phyloP scores from a whole-genome alignment of 2,113 vertebrate genomes.

The Castor canadensis region DNA sequence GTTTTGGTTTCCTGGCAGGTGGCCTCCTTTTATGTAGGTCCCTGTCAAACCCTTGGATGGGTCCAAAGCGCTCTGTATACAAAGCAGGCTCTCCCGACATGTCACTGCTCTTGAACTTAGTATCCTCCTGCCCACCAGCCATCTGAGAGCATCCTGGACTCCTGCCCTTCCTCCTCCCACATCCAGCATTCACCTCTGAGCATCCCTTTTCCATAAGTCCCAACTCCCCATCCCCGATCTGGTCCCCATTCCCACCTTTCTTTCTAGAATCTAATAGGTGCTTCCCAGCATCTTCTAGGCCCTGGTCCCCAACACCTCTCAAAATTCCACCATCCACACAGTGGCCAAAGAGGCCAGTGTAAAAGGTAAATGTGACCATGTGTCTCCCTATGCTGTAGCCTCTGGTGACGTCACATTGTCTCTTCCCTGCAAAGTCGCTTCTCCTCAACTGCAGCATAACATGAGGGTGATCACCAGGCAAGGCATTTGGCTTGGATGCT shows the following conservation, averaged over 20 bases:
- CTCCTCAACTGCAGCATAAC: fast-evolving
- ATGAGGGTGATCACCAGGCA: neutral
- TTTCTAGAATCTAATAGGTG: neutral
- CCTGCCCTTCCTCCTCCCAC: neutral
- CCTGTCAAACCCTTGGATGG: too few species aligned
- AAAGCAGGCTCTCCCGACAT: neutral
- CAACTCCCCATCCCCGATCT: too few species aligned
- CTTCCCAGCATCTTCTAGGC: neutral
- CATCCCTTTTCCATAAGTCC: neutral
- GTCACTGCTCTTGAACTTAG: fast-evolving
- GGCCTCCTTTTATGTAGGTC: too few species aligned
- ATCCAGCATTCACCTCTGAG: neutral
- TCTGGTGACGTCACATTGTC: fast-evolving
- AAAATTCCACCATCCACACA: neutral
- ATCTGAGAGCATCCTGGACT: neutral
- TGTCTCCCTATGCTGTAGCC: neutral
- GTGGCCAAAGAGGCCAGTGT: neutral
- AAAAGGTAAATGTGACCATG: neutral
- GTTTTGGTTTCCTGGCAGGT: too few species aligned
- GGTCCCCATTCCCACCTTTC: neutral
- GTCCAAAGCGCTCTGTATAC: neutral
- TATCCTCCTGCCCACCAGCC: neutral
- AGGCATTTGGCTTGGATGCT: fast-evolving
- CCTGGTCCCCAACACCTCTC: neutral
- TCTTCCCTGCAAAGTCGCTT: neutral